These are phyloP conservation scores for Discoglossus pictus DNA, from an alignment of 2,797 vertebrate species.

Conservation along the genomic window DNA sequence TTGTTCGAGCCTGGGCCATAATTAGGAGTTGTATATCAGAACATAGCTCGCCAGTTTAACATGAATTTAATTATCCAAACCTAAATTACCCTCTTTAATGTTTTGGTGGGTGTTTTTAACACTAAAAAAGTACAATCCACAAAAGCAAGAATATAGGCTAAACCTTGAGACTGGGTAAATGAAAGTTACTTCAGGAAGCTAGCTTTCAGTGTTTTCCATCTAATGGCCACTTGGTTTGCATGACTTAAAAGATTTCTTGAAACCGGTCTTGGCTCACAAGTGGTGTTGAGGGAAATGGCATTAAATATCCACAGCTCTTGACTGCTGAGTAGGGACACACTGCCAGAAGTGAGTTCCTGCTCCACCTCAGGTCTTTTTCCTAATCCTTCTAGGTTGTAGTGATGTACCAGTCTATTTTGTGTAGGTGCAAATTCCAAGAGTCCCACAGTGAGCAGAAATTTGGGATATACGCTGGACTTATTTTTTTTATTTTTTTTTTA, in stretches of 20 bases:
- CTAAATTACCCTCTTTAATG: slow-evolving; percentile 83
- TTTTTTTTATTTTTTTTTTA: slow-evolving; percentile 70
- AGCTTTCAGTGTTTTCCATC: slow-evolving; percentile 56
- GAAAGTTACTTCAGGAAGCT: no score
- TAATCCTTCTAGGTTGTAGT: slow-evolving; percentile 67
- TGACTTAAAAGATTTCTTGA: slow-evolving; percentile 77
- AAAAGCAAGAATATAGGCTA: no score
- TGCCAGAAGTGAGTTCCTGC: slow-evolving; percentile 73
- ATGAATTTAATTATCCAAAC: no score
- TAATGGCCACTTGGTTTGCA: slow-evolving; percentile 75
- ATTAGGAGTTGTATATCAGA: not conserved
- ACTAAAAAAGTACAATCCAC: no score
- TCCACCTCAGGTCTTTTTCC: slow-evolving; percentile 72
- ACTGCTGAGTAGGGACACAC: slow-evolving; percentile 69
- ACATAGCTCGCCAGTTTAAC: no score
- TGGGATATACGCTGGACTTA: slow-evolving; percentile 70
- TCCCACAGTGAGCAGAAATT: slow-evolving; percentile 78
- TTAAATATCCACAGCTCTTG: slow-evolving; percentile 73
- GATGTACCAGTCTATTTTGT: slow-evolving; percentile 71
- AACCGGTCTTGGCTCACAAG: slow-evolving; percentile 74
- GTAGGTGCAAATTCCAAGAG: slow-evolving; percentile 74
- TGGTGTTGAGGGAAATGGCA: slow-evolving; percentile 75
- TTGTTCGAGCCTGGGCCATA: slow-evolving; percentile 49
- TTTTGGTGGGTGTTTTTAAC: slow-evolving; percentile 56
- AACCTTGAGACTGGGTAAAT: no score